Evolutionary conservation across 1,140 invertebrate genomes (phyloP), one percentile per base, ranked within the genome.

Genomic region (Cydia fagiglandana): DNA sequence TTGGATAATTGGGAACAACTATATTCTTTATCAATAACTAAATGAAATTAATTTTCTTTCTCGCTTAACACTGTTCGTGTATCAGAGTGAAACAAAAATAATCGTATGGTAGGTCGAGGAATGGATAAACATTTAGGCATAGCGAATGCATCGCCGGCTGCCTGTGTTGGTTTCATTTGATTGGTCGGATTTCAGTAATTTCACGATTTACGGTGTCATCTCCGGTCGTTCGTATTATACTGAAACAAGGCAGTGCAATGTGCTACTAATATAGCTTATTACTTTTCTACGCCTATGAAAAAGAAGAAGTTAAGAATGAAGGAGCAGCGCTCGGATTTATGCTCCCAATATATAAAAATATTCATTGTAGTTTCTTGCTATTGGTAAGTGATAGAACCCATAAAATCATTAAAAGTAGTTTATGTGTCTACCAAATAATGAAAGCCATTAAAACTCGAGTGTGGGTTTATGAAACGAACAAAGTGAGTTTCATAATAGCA

Each of bases 281-380:
- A 1, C n/a, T 56, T 53, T 17, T 17, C 15, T 10, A 24, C 20
- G 2, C 20, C 10, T 12, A 61, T 61, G 56, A 24, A 61, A 24
- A 61, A 24, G 24, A 17, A n/a, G 24, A 38, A 70, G 20, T 77
- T 41, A 47, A 47, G 34, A 38, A 91, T 90, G 88, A 89, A 83
- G 50, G 83, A 87, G 41, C 79, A 75, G 17, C 83, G 82, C 38
- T 82, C 83, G 9, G 91, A 92, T 77, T 83, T 92, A 73, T 92
- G 86, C 84, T 86, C 91, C 20, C 83, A 80, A 81, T 92, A 92
- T 77, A 86, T 91, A 30, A 90, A 88, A 83, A 91, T 92, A 84
- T 91, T 92, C 77, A 81, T 89, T 74, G 91, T 92, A 6, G 91
- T 92, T 30, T 83, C 86, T 75, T 88, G 87, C 79, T 92, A 92